A percentile compares a stretch with the other conserved stretches of the same genome.
Evolutionary conservation across 2,797 vertebrate genomes (phyloP).

Genomic region (Chrosomus eos): DNA sequence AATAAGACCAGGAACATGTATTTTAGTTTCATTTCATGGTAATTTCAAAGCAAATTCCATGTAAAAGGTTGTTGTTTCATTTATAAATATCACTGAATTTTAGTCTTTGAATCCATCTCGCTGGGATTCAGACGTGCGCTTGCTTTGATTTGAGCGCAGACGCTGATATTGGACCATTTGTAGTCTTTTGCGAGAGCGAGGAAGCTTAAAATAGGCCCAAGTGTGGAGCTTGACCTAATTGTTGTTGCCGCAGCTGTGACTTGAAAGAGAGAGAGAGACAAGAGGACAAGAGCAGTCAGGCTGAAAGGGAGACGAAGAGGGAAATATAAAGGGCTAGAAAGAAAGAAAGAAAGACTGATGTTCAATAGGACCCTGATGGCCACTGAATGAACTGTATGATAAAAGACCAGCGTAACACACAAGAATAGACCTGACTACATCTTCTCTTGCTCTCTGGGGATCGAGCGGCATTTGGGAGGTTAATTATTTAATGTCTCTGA

Average conservation of each 20-base stretch:
- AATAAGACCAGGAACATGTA: not conserved
- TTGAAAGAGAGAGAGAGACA: constrained; percentile 48
- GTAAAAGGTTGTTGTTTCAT: not conserved
- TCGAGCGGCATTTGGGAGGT: constrained; percentile 51
- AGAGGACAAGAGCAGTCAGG: constrained; percentile 47
- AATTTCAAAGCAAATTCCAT: not conserved
- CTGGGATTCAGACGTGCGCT: constrained; percentile 16
- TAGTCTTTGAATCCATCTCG: constrained; percentile 6
- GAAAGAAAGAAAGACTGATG: constrained; percentile 24
- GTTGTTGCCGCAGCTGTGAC: constrained; percentile 65
- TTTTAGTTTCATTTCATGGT: not conserved
- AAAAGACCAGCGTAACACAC: constrained; percentile 37
- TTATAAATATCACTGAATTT: constrained; percentile 1
- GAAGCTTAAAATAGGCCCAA: constrained; percentile 72
- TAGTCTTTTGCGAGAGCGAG: constrained; percentile 47
- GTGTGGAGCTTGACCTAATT: constrained; percentile 73
- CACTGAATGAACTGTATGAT: constrained; percentile 38
- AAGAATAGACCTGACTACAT: constrained; percentile 46
- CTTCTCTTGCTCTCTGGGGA: constrained; percentile 35
- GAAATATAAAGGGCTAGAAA: constrained; percentile 42
- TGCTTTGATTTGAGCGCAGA: constrained; percentile 63
- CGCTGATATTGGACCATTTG: constrained; percentile 57
- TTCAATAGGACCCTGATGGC: constrained; percentile 35
- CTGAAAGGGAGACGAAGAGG: constrained; percentile 28
- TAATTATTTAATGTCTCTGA: constrained; percentile 55